These are phyloP conservation scores for Catamblyrhynchus diadema DNA, from an alignment of 2,797 vertebrate genomes.

Conservation along the genomic window DNA sequence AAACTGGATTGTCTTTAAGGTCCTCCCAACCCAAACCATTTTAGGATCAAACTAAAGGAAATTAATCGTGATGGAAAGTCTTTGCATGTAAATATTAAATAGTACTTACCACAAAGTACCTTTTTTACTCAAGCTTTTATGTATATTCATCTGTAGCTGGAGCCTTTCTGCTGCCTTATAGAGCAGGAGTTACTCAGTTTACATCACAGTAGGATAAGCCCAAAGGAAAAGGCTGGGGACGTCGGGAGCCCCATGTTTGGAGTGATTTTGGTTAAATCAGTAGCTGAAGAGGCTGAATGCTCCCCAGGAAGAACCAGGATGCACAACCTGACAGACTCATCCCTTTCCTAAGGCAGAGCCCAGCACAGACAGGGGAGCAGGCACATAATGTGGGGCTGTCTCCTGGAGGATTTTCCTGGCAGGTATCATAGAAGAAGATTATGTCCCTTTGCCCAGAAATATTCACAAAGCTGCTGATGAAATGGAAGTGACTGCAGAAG, in stretches of 20 bases:
- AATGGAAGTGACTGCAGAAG: not conserved
- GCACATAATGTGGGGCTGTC: accelerated
- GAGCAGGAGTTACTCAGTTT: not conserved
- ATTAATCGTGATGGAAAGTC: not conserved
- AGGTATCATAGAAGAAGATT: not conserved
- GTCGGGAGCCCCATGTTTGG: not conserved
- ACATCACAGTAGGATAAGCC: not conserved
- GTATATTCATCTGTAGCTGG: not conserved
- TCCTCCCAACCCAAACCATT: not conserved
- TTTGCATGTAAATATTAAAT: not conserved
- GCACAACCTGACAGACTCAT: not conserved
- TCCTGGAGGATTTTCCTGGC: not conserved
- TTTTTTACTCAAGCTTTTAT: not conserved
- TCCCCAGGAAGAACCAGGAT: not conserved
- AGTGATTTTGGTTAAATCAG: not conserved
- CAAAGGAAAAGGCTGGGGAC: not conserved
- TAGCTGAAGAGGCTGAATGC: not conserved
- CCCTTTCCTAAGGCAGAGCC: not conserved
- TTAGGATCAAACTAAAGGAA: not conserved
- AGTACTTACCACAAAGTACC: not conserved
- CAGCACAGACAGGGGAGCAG: not conserved
- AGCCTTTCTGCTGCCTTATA: not conserved
- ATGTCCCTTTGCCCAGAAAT: not conserved
- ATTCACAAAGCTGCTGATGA: not conserved
- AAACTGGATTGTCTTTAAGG: not conserved